Base-by-base conservation (phyloP, 2,888 invertebrate species). In the Megastigmus dorsalis region DNA sequence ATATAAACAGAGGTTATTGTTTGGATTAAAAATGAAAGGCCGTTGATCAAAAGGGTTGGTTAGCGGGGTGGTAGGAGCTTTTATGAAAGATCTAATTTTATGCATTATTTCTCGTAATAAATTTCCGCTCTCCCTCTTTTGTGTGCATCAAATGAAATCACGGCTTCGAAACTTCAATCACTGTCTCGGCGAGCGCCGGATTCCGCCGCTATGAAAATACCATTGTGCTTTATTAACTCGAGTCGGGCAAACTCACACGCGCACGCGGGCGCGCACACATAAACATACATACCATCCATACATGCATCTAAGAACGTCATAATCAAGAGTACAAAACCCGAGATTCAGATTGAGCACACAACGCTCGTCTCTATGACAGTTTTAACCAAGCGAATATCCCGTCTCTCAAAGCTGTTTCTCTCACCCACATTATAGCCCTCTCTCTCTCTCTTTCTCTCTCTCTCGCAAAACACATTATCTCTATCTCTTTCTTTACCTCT, bases 311-410 rank as follows among this genome's bases (percentile, higher is more conserved):
- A 52, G 45, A 67, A 67, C 73, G 67, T 73, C 73, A 67, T 73
- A 67, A 73, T 73, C 54, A 73, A 73, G 66, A 74, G 68, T 62
- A 68, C 57, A 74, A 65, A 69, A 69, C 33, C 9, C 57, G 43
- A 66, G 60, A 75, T 75, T 75, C 70, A 59, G 69, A 75, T 75
- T 65, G 70, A 70, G 54, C 70, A 65, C 70, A 74, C 74, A 69
- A 60, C 43, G 70, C 70, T 33, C 59, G 18, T 69, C 63, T 69
- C 65, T 69, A 69, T 74, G 65, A 69, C 65, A 73, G 69, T 71
- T 79, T 78, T 77, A 74, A 66, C 73, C 74, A 60, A 63, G 48
- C 66, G 54, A 76, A 48, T 77, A 73, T 78, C 74, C 62, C 75
- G 72, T 69, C 55, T 48, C 67, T 60, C 54, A 18, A 30, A 18